Base-by-base conservation (phyloP, 2,113 vertebrate species). In the Odobenus rosmarus region DNA sequence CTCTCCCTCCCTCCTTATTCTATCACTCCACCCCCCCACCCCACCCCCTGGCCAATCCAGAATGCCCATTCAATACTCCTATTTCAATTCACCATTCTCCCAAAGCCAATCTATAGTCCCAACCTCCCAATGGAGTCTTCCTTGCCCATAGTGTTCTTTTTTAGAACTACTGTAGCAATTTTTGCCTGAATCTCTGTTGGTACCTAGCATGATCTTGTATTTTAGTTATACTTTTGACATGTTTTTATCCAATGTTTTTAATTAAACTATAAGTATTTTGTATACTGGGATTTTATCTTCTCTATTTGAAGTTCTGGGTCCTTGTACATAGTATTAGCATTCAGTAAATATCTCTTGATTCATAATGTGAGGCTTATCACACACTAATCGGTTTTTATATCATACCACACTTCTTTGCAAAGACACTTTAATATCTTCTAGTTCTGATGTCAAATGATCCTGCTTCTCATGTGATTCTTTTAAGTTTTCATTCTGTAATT, bases 351-450 rank as follows among this genome's bases (percentile, higher is more conserved):
- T 81, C 91, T 98, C 74, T 61, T 74, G 12, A 97, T 21, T 77
- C 28, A 90, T 13, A 82, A 7, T 74, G 7, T 93, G 36, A 92
- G 10, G 79, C 77, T 88, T 62, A 93, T 39, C 69, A 92, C 23
- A 95, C 51, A 71, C 9, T 85, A 96, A 81, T 97, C 16, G 49
- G 39, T 64, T 93, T 77, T 95, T 95, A 97, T 89, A 86, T 72
- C 98, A 84, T 98, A 99, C 99, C 99, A 99, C 97, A 96, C 77
- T 96, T 90, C 99, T 99, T 97, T 98, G 96, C 96, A 98, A 98
- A n/a, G 97, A 97, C 84, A 98, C 92, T 98, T 99, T 99, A 96
- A 93, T 97, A 87, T 97, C 97, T 97, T 99, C 98, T 67, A 99
- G 96, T 98, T 99, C 98, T 98, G 98, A 97, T 93, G 98, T 97